Percentiles rank a stretch among this genome's conserved stretches.
phyloP scores from a whole-genome alignment of 2,113 vertebrate genomes.

The Galeopterus variegatus region DNA sequence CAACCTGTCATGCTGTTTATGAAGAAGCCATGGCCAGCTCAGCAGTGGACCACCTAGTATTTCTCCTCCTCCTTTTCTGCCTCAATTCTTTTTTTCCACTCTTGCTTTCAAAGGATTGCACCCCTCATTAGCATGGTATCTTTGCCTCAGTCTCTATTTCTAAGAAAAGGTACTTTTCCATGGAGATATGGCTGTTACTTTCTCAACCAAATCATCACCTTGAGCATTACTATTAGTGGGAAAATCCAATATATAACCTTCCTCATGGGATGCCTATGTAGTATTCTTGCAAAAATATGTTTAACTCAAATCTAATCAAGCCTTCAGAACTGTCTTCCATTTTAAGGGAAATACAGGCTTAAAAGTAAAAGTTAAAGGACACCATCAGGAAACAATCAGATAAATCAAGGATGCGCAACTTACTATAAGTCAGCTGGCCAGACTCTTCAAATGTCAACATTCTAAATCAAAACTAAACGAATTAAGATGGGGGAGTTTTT shows the following conservation, averaged over 20 bases:
- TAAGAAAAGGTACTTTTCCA: not conserved
- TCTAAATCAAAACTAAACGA: not conserved
- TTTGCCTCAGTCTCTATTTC: not conserved
- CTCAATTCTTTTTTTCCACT: not conserved
- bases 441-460: not conserved
- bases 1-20: not conserved
- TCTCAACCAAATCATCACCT: not conserved
- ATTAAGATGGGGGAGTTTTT: not conserved
- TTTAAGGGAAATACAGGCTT: slow-evolving; percentile 39
- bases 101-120: not conserved
- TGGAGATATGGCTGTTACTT: not conserved
- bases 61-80: not conserved
- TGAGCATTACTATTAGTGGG: not conserved
- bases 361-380: not conserved
- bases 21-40: not conserved
- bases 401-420: not conserved
- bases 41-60: not conserved
- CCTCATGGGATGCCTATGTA: not conserved
- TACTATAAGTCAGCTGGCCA: not conserved
- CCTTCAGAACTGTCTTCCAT: not conserved
- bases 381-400: not conserved
- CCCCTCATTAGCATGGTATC: not conserved
- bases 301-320: not conserved
- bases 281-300: not conserved
- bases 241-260: not conserved